A percentile compares a stretch with the other conserved stretches of the same genome.
Evolutionary conservation across 2,113 vertebrate species (phyloP).

Genomic region (Solenodon paradoxus): DNA sequence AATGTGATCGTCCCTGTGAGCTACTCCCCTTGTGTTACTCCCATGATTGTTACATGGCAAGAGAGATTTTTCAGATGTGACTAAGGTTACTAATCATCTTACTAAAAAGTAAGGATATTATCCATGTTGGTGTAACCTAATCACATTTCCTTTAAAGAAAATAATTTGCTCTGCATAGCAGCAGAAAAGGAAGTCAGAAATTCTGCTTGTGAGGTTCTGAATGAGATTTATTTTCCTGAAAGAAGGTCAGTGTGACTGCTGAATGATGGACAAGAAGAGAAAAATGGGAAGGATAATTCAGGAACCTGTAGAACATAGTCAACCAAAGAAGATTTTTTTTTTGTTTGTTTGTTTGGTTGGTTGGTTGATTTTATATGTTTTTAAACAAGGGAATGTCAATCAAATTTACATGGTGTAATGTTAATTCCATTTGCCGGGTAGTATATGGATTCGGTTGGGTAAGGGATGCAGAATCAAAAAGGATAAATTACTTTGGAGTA

Average conservation of each 20-base stretch:
- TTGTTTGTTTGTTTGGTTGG: not conserved
- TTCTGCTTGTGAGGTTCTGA: not conserved
- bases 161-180: not conserved
- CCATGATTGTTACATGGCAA: not conserved
- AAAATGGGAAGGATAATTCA: not conserved
- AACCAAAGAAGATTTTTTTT: not conserved
- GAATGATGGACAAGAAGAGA: not conserved
- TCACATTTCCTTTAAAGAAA: not conserved
- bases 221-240: not conserved
- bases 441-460: not conserved
- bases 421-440: not conserved
- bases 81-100: not conserved
- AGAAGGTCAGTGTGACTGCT: not conserved
- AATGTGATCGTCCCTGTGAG: not conserved
- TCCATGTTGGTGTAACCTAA: not conserved
- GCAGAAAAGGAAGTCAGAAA: not conserved
- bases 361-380: too few species aligned
- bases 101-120: not conserved
- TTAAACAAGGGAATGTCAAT: not conserved
- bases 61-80: not conserved
- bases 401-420: not conserved
- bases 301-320: not conserved
- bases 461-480: not conserved
- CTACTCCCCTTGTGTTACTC: not conserved
- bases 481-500: not conserved